Conservation (phyloP, 35 echinoderm and acorn worm species). For the Apostichopus parvimensis region DNA sequence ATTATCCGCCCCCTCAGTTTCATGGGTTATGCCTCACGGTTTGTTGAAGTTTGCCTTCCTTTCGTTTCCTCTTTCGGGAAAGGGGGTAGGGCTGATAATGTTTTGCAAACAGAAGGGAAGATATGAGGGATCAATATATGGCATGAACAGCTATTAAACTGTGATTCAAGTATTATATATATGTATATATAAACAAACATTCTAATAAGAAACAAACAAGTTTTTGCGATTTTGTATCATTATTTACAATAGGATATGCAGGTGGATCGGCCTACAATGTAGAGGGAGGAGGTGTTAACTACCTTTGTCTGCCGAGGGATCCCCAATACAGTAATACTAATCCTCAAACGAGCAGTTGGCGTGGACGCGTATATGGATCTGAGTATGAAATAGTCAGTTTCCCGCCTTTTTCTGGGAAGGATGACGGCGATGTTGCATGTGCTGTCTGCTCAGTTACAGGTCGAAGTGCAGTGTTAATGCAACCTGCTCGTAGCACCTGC, state of each 20-base stretch:
- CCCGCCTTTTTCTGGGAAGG: neutral
- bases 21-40: no score
- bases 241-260: neutral
- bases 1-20: no score
- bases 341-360: neutral
- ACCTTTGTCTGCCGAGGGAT: conserved; percentile 45
- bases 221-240: no score
- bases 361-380: conserved; percentile 36
- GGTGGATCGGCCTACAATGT: neutral
- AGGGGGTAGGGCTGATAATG: no score
- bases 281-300: conserved; percentile 39
- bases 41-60: no score
- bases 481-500: conserved; percentile 49
- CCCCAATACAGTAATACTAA: conserved; percentile 17
- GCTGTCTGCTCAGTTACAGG: conserved; percentile 32
- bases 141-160: no score
- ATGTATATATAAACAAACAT: no score
- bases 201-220: no score
- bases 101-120: no score
- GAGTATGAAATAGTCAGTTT: conserved; percentile 53
- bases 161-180: no score
- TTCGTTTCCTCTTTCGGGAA: no score
- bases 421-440: conserved; percentile 38
- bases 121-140: no score
- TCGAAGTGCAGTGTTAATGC: conserved; percentile 21